phyloP scores from a whole-genome alignment of 1,140 invertebrate genomes.

The Triops longicaudatus region DNA sequence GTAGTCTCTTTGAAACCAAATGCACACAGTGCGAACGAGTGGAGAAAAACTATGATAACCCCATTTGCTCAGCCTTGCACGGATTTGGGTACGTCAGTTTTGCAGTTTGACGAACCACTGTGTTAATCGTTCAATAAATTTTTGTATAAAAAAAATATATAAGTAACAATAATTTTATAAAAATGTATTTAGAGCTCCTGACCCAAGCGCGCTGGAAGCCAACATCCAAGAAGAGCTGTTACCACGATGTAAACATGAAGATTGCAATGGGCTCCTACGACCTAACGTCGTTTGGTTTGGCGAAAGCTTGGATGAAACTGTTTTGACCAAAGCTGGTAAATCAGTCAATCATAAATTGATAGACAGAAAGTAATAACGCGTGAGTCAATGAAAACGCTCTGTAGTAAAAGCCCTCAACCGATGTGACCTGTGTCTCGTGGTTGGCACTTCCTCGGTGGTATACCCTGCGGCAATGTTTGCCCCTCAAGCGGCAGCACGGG shows the following conservation, averaged over 20 bases:
- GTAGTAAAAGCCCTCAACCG: constrained; percentile 52
- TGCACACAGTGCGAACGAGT: constrained; percentile 69
- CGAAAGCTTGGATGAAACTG: constrained; percentile 58
- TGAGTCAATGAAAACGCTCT: constrained; percentile 30
- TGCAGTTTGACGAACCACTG: neutral
- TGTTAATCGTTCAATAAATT: constrained; percentile 18
- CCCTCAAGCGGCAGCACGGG: constrained; percentile 61
- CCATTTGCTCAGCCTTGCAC: constrained; percentile 64
- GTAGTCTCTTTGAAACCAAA: constrained; percentile 69
- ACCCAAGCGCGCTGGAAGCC: constrained; percentile 42
- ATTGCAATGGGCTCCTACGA: constrained; percentile 63
- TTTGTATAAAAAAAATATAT: constrained; percentile 17
- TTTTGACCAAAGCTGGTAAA: constrained; percentile 55
- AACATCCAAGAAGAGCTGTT: constrained; percentile 56
- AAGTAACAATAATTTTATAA: no score
- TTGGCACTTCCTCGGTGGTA: constrained; percentile 79
- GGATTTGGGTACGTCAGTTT: constrained; percentile 46
- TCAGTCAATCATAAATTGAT: neutral
- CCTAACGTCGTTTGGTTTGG: constrained; percentile 89
- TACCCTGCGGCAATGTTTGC: constrained; percentile 93
- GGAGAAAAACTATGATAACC: constrained; percentile 59
- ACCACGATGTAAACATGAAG: constrained; percentile 56
- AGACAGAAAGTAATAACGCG: neutral
- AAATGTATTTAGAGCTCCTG: constrained; percentile 45
- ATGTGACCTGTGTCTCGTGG: constrained; percentile 75